Percentiles rank a stretch among this genome's conserved stretches.
phyloP scores from a whole-genome alignment of 2,797 vertebrate species.

The Garrulus glandarius region DNA sequence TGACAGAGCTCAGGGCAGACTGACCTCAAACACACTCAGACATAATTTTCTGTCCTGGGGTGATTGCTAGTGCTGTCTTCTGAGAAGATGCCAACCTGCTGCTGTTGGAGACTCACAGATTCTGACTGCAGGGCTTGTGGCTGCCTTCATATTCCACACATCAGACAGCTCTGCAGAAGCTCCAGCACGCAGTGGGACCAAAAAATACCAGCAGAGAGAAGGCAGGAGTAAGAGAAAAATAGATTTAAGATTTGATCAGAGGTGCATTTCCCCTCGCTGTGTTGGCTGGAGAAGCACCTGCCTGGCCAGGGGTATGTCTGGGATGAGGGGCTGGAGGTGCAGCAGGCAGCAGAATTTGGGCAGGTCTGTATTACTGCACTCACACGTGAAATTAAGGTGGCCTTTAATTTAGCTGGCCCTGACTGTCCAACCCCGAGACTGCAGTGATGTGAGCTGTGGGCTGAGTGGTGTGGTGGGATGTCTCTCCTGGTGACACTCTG shows the following conservation, averaged over 20 bases:
- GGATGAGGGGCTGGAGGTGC: neutral
- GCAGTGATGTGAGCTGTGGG: rapidly evolving
- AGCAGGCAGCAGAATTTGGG: neutral
- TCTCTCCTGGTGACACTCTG: neutral
- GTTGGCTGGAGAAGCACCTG: neutral
- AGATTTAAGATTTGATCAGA: neutral
- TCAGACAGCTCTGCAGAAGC: neutral
- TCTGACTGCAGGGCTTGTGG: neutral
- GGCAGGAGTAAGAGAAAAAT: neutral
- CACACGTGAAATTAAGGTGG: neutral
- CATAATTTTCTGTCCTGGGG: neutral
- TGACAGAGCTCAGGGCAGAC: neutral
- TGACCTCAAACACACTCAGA: neutral
- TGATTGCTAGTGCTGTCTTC: neutral
- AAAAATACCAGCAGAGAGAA: neutral
- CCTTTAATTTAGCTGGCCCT: neutral
- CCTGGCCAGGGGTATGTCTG: neutral
- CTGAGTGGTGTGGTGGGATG: neutral
- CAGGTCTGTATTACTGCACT: neutral
- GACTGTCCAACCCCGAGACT: rapidly evolving
- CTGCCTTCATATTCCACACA: neutral
- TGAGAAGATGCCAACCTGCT: neutral
- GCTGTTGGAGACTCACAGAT: neutral
- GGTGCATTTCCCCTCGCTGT: rapidly evolving
- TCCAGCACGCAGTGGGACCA: neutral